A percentile compares a stretch with the other conserved stretches of the same genome.
Evolutionary conservation across 2,797 vertebrate species (phyloP).

Genomic region (Octomys mimax): DNA sequence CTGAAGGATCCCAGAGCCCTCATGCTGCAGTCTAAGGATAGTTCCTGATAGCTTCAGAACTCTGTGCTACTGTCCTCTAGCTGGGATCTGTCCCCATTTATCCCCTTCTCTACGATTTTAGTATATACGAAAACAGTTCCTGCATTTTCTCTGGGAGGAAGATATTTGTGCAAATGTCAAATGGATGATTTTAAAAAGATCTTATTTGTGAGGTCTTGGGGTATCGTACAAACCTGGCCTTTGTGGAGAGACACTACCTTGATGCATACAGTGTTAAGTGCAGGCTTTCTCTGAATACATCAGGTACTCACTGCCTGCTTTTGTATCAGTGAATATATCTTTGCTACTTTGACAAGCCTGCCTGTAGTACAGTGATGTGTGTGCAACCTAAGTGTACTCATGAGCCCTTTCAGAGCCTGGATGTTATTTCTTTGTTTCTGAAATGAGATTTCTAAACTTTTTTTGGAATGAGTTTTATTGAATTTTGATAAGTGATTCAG

Average conservation of each 20-base stretch:
- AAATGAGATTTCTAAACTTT: neutral
- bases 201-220: neutral
- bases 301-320: neutral
- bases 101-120: neutral
- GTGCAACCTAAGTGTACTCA: neutral
- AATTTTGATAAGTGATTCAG: conserved; percentile 57
- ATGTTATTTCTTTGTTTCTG: neutral
- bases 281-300: neutral
- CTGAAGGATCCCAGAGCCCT: neutral
- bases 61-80: neutral
- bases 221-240: neutral
- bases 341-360: neutral
- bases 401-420: neutral
- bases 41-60: neutral
- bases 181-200: neutral
- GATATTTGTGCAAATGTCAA: neutral
- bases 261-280: neutral
- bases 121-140: neutral
- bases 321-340: neutral
- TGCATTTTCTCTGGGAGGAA: neutral
- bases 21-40: neutral
- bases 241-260: neutral
- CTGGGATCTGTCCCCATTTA: neutral
- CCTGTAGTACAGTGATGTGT: neutral
- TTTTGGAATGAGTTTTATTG: conserved; percentile 45